These are phyloP conservation scores for Plectropomus leopardus DNA, from an alignment of 2,113 vertebrate species.

Conservation along the genomic window DNA sequence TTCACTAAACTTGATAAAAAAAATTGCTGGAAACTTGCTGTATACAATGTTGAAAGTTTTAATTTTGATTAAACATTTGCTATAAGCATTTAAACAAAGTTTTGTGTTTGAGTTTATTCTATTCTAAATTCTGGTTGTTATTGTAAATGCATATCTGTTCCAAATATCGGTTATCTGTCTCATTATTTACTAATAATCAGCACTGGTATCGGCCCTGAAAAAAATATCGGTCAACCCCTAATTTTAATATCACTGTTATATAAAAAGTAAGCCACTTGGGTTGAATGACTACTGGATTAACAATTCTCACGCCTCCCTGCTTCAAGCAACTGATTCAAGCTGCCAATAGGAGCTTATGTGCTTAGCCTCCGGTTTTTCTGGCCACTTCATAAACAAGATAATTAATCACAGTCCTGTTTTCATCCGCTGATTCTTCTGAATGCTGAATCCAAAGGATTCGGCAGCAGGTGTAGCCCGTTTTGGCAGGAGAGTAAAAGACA, in stretches of 20 bases:
- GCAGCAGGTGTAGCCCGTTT: background rate
- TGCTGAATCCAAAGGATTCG: background rate
- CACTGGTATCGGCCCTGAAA: too few species aligned
- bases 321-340: slow-evolving; percentile 20
- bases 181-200: too few species aligned
- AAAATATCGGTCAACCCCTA: too few species aligned
- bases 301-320: background rate
- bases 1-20: too few species aligned
- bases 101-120: too few species aligned
- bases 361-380: slow-evolving; percentile 10
- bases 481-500: background rate
- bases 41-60: too few species aligned
- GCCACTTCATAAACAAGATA: slow-evolving; percentile 5
- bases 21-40: too few species aligned
- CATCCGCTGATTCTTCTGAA: slow-evolving; percentile 3
- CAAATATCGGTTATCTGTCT: too few species aligned
- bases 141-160: too few species aligned
- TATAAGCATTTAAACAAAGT: too few species aligned
- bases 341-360: slow-evolving; percentile 26
- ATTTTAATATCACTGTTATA: slow-evolving; percentile 24
- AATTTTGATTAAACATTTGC: too few species aligned
- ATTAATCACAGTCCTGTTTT: slow-evolving; percentile 23
- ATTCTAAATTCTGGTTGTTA: too few species aligned
- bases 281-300: slow-evolving; percentile 16
- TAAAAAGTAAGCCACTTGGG: slow-evolving; percentile 31